Base-by-base conservation (phyloP, 2,113 vertebrate genomes). In the Ictalurus furcatus region DNA sequence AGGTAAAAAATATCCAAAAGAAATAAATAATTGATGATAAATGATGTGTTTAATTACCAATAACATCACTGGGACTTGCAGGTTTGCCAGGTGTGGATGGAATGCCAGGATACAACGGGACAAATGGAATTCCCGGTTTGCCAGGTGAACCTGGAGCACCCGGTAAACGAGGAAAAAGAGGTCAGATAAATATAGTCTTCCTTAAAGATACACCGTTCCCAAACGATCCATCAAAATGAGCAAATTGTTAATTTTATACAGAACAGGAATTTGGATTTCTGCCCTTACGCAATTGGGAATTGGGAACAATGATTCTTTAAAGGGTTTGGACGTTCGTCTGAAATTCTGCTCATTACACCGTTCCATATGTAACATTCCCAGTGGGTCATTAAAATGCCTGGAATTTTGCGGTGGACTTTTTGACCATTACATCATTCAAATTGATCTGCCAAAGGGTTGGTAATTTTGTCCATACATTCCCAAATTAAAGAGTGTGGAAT, bases 81-180 rank as follows among this genome's bases (percentile, higher is more conserved):
- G 98, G 98, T 56, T 93, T 95, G 82, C 97, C 97, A 0, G 98
- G 98, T 79, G 84, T 85, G 0, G 94, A 94, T 79, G 97, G 97
- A 7, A 71, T 95, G 71, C 97, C 97, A 1, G 98, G 98, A 71
- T 90, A 95, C 92, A 99, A 98, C 11, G 98, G 97, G 74, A 97
- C 97, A 48, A 96, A 98, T 84, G 98, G 98, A 85, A 87, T 92
- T 52, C 96, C 96, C 28, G 98, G 98, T 30, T 79, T 91, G 81
- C 93, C 94, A 89, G 96, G 96, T 88, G 61, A 30, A 34, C 96
- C 96, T 16, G 98, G 98, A 87, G 94, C 94, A 78, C 97, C 96
- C n/a, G 98, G 98, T 9, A 97, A 97, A 94, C 96, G 96, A 91
- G 98, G 98, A 87, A 93, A 95, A 91, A 96, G 91, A 93, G 98